Base-by-base conservation (phyloP, 2,113 vertebrate genomes). In the Gobiocypris rarus region DNA sequence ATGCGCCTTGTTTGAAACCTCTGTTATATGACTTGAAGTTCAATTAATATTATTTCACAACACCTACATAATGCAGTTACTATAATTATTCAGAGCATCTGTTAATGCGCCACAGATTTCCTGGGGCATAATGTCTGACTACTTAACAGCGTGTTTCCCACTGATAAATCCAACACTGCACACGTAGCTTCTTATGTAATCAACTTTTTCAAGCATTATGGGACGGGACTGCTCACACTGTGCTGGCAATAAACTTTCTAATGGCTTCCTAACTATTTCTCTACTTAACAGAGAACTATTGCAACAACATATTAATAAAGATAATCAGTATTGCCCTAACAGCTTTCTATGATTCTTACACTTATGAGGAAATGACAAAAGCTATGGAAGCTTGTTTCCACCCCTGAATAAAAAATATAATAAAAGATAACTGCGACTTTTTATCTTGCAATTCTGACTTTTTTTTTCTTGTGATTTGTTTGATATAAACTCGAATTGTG, bases 281-380 rank as follows among this genome's bases (percentile, higher is more conserved):
- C 54, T 73, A n/a, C 85, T 83, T 73, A 73, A 31, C 24, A 3
- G 14, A 52, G 11, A 22, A 34, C 61, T 59, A 43, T 82, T 74
- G 61, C 56, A 74, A 59, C 76, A 83, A 83, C 82, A 34, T 24
- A 28, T 24, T 48, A 58, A 31, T 61, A 61, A 86, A 86, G 41
- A 76, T 67, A 83, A 82, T 82, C 70, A 71, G 26, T 61, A 14
- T 31, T 83, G 28, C 19, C 41, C 80, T 78, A 48, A 71, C 70
- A 61, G 73, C 74, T 59, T 87, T 86, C n/a, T 75, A 70, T 41
- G 14, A 61, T n/a, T 31, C 24, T 73, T 77, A 59, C n/a, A n/a
- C 28, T 31, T 73, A 75, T 76, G 71, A 43, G 43, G 13, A 63
- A 43, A 69, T 69, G 34, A 34, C 19, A 41, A 69, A 69, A 34